phyloP scores from a whole-genome alignment of 2,888 invertebrate species.

The Zonitis immaculata region DNA sequence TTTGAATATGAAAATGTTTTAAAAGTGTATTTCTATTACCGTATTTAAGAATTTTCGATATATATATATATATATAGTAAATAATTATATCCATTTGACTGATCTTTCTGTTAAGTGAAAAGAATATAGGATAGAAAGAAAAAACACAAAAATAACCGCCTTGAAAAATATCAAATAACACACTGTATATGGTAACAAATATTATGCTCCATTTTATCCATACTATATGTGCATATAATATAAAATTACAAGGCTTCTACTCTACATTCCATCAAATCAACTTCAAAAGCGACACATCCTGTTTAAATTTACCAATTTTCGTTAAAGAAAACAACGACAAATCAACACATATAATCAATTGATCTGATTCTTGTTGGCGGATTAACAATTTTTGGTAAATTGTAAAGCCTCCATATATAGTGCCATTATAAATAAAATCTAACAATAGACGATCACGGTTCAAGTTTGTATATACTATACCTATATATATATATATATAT shows the following conservation, averaged over 20 bases:
- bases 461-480: slow-evolving; percentile 37
- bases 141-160: neutral
- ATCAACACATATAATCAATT: neutral
- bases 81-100: neutral
- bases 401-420: neutral
- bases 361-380: neutral
- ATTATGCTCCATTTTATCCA: no score
- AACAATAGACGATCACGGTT: slow-evolving; percentile 11
- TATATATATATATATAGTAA: no score
- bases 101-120: no score
- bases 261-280: neutral
- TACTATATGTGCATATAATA: no score
- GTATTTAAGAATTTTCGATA: no score
- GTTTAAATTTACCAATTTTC: neutral
- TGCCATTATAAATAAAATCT: neutral
- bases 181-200: no score
- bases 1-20: no score
- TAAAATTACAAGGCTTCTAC: neutral
- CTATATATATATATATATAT: no score
- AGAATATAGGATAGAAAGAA: neutral
- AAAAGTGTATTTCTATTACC: no score
- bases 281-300: neutral
- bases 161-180: neutral
- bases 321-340: neutral
- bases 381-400: neutral